Base-by-base conservation (phyloP, 2,797 vertebrate genomes). In the Neoniphon sammara region DNA sequence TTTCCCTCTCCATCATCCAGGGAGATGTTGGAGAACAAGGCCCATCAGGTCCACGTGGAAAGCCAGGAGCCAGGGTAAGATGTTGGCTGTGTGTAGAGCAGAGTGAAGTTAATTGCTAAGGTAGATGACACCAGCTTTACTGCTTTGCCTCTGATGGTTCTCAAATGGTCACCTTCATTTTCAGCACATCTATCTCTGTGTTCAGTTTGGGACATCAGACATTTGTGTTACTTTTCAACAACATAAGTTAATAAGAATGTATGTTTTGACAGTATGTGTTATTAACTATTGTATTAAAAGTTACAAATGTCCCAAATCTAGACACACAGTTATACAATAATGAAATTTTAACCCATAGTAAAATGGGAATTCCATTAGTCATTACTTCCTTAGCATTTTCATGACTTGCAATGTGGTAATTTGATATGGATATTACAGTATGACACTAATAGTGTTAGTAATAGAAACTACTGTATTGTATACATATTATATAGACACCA, bases 11-110 rank as follows among this genome's bases (percentile, higher is more conserved):
- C 60, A 60, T 5, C 31, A 9, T 18, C 36, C 78, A 99, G 98
- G 98, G 98, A 86, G 91, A 93, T 66, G 77, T 94, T 83, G 98
- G 98, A 54, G 92, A 93, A 70, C 78, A 74, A 69, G 98, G 98
- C 65, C 96, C 94, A 36, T 1, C 9, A 0, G 98, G 98, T 75
- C 90, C 97, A 66, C 87, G 93, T 42, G 98, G 98, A 30, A 93
- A 94, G 78, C 94, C 92, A 86, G 98, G 98, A 73, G 93, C 94
- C 89, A 94, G 91, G 94, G 98, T 99, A 93, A 94, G 96, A 66
- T 63, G 10, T 25, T 47, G 39, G 17, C 25, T 31, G 42, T 7
- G 34, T 52, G 9, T 52, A 49, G 3, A 57, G 9, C 15, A 66
- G 17, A 36, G 36, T 23, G 12, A 3, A 18, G 59, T 31, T 12